Conservation (phyloP, 2,113 vertebrate species). For the Phyllopteryx taeniolatus region DNA sequence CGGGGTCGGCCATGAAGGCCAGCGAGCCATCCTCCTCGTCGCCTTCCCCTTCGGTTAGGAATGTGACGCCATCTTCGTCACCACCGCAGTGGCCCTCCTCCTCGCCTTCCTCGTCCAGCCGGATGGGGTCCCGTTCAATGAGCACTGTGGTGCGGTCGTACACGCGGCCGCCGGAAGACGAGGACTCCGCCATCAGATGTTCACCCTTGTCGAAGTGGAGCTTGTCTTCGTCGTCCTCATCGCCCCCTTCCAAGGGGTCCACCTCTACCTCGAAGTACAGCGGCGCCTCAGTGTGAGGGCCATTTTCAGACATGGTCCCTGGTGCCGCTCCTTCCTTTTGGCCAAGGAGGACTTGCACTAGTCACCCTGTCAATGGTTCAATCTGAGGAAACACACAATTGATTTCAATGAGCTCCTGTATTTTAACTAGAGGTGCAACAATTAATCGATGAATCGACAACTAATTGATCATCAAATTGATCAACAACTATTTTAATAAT, state of each 20-base stretch:
- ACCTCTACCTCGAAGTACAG: slow-evolving; percentile 81
- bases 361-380: slow-evolving; percentile 17
- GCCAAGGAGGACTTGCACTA: slow-evolving; percentile 37
- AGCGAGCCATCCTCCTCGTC: slow-evolving; percentile 86
- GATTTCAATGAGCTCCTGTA: background rate
- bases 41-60: slow-evolving; percentile 86
- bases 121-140: slow-evolving; percentile 92
- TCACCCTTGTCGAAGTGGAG: slow-evolving; percentile 80
- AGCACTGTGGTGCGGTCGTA: slow-evolving; percentile 97
- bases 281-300: slow-evolving; percentile 78
- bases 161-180: slow-evolving; percentile 82
- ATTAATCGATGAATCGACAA: too few species aligned
- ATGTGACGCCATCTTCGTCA: slow-evolving; percentile 81
- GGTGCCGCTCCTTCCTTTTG: slow-evolving; percentile 62
- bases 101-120: slow-evolving; percentile 80
- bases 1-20: slow-evolving; percentile 86
- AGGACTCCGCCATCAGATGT: slow-evolving; percentile 79
- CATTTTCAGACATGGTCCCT: slow-evolving; percentile 92
- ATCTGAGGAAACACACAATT: slow-evolving; percentile 16
- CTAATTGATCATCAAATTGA: too few species aligned
- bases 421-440: background rate
- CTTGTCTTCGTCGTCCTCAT: slow-evolving; percentile 77
- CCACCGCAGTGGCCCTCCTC: slow-evolving; percentile 85
- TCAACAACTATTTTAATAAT: too few species aligned
- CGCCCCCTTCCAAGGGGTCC: slow-evolving; percentile 77